These are phyloP conservation scores for Phyllotreta striolata DNA, from an alignment of 2,888 invertebrate genomes.

Conservation along the genomic window DNA sequence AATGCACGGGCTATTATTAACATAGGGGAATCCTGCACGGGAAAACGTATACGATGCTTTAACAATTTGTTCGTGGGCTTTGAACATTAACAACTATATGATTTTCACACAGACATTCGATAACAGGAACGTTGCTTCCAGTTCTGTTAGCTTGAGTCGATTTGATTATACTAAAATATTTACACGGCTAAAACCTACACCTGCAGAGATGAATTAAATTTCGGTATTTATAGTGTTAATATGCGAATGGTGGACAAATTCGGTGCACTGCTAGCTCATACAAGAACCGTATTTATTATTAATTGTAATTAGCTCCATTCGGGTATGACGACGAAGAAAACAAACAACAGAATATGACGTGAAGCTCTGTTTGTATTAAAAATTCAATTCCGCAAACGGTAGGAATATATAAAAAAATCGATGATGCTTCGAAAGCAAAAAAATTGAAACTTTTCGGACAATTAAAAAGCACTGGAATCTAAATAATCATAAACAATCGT, in stretches of 20 bases:
- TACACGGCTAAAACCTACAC: conserved; percentile 20
- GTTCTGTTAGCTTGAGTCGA: conserved; percentile 31
- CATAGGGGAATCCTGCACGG: not conserved
- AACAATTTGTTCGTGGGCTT: conserved; percentile 21
- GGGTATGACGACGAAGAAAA: not conserved
- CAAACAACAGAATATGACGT: no score
- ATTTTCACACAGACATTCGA: conserved; percentile 28
- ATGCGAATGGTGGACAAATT: conserved; percentile 20
- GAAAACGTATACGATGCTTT: conserved; percentile 14
- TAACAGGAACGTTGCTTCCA: conserved; percentile 24
- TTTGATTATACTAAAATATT: conserved; percentile 31
- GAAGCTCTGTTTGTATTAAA: no score
- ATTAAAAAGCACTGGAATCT: no score
- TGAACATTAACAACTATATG: conserved; percentile 26
- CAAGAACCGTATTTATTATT: conserved; percentile 10
- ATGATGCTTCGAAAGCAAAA: no score
- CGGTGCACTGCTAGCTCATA: conserved; percentile 13
- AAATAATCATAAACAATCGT: no score
- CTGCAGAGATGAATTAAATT: conserved; percentile 25
- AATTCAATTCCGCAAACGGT: no score
- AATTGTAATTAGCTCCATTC: conserved; percentile 8
- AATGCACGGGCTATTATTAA: no score
- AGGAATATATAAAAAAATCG: no score
- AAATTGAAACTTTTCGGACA: no score
- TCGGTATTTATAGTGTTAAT: conserved; percentile 25